Evolutionary conservation across 2,888 invertebrate genomes (phyloP), one percentile per base, ranked within the genome.

Genomic region (Pheosia tremula): DNA sequence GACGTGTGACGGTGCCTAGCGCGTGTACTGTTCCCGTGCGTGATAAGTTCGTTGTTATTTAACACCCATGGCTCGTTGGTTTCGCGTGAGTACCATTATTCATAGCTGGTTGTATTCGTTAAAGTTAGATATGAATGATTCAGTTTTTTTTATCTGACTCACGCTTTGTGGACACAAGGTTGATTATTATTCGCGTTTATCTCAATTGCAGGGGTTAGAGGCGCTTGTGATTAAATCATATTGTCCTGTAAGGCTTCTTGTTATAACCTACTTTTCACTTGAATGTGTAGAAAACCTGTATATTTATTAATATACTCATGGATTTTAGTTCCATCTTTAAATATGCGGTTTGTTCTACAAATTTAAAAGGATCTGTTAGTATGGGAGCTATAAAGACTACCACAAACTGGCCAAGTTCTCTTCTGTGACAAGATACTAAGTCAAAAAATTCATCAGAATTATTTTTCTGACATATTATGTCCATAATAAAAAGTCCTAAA

Each of bases 171-270:
- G 24, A 24, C 56, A 60, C 68, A 71, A 71, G 71, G 71, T 64
- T 60, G 53, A 24, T 41, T 59, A 24, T 41, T 59, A 66, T 68
- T 65, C 58, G 54, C 58, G 54, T 71, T 71, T 68, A 71, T 71
- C 71, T 71, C 60, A 62, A 71, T 71, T 68, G 38, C 59, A 60
- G 45, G 13, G 49, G 64, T 56, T 68, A 49, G 58, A 58, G 61
- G 59, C 56, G 52, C 55, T 52, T 59, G 63, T 58, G 58, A 71
- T 66, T 71, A 62, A 62, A 71, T 71, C 75, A 68, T 66, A 68
- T 74, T 74, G 74, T 58, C 62, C 61, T 53, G 49, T 72, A 71
- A 4, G 75, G 74, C 67, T 74, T 74, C 64, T 8, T 54, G 58
- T 58, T 56, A 59, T 45, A 24, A 39, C 54, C 39, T 38, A 52